Evolutionary conservation across 2,113 vertebrate genomes (phyloP).

Genomic region (Rattus rattus): DNA sequence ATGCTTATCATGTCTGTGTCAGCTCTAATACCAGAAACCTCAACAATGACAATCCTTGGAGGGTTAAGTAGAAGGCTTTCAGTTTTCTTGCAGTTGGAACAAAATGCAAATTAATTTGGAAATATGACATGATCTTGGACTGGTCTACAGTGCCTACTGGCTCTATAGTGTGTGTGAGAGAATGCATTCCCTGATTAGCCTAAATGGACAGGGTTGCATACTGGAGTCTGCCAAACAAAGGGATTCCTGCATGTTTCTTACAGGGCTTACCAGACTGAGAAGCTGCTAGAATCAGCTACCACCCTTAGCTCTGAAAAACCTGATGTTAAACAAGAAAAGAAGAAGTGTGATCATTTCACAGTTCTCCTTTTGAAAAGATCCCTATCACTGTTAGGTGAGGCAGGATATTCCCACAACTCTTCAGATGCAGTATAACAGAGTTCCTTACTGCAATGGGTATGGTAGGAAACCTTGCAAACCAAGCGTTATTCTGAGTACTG

Average conservation of each 20-base stretch:
- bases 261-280: background rate
- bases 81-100: conserved; percentile 9
- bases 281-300: background rate
- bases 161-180: conserved; percentile 5
- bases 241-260: background rate
- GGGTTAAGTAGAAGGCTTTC: conserved; percentile 88
- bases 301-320: conserved; percentile 21
- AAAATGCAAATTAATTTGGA: conserved; percentile 36
- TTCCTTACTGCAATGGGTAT: background rate
- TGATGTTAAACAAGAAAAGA: conserved; percentile 24
- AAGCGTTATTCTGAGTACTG: conserved; percentile 23
- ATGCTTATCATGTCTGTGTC: conserved; percentile 87
- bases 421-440: conserved; percentile 1
- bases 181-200: background rate
- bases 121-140: background rate
- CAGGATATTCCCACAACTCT: background rate
- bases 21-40: conserved; percentile 84
- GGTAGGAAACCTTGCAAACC: background rate
- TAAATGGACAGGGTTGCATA: conserved; percentile 22
- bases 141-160: background rate
- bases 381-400: background rate
- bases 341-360: background rate
- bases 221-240: conserved; percentile 21
- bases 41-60: conserved; percentile 84
- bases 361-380: background rate